Percentiles rank a stretch among this genome's conserved stretches.
Conservation (phyloP, 2,888 invertebrate genomes). For the Acanthosoma haemorrhoidale region DNA sequence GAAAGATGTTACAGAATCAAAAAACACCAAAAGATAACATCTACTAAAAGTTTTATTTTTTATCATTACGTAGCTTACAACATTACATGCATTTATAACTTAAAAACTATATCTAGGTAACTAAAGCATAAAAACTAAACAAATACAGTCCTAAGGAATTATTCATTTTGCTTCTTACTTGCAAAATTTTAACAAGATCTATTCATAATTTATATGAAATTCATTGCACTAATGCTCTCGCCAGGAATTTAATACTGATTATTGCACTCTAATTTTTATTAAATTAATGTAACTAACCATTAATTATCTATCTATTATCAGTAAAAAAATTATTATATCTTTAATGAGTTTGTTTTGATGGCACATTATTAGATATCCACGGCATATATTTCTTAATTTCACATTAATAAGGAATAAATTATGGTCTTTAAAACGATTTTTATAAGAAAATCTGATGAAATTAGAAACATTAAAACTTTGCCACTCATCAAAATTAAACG, state of each 20-base stretch:
- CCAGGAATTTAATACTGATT: slow-evolving; percentile 9
- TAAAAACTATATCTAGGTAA: not conserved
- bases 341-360: slow-evolving; percentile 4
- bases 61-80: too few relatives aligned
- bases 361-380: slow-evolving; percentile 25
- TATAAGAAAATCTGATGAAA: too few relatives aligned
- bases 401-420: not conserved
- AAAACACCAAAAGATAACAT: too few relatives aligned
- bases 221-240: slow-evolving; percentile 1
- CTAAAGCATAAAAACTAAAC: not conserved
- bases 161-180: not conserved
- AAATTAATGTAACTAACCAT: not conserved
- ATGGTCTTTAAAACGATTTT: not conserved
- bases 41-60: too few relatives aligned
- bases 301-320: not conserved
- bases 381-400: not conserved
- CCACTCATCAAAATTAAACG: too few relatives aligned
- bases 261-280: not conserved
- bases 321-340: not conserved
- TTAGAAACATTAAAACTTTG: too few relatives aligned
- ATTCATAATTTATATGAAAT: not conserved
- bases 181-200: not conserved
- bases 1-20: too few relatives aligned
- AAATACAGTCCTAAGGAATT: not conserved
- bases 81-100: not conserved